Percentiles rank a stretch among this genome's conserved stretches.
These are phyloP conservation scores for Otus scops DNA, from an alignment of 2,797 vertebrate species.

Conservation along the genomic window DNA sequence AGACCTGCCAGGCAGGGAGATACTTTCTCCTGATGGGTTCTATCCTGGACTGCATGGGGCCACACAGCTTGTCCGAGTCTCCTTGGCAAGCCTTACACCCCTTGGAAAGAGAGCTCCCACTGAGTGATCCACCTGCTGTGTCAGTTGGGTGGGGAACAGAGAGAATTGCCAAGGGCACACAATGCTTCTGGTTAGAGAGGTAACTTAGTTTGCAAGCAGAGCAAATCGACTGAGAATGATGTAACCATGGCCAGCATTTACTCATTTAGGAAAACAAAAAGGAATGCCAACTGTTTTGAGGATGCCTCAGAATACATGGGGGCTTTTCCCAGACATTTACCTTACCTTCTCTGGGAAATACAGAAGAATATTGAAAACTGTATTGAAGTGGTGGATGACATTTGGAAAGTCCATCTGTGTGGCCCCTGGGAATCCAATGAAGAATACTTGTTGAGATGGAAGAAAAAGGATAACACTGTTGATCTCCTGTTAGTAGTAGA, in stretches of 20 bases:
- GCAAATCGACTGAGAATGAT: neutral
- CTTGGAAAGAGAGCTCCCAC: neutral
- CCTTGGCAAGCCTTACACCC: neutral
- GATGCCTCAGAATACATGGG: neutral
- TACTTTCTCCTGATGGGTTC: neutral
- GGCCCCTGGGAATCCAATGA: neutral
- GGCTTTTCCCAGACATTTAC: constrained; percentile 6
- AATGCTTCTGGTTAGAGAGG: neutral
- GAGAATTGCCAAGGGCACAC: neutral
- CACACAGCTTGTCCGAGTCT: rapidly evolving
- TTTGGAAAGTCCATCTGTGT: neutral
- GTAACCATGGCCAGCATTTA: neutral
- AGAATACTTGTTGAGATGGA: neutral
- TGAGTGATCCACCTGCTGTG: neutral
- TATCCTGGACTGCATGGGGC: neutral
- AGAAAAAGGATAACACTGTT: neutral
- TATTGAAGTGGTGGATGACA: neutral
- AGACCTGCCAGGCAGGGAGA: neutral
- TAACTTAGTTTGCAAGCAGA: neutral
- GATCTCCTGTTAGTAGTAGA: neutral
- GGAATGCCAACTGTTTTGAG: neutral
- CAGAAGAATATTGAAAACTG: neutral
- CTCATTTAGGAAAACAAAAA: neutral
- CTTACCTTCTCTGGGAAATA: neutral
- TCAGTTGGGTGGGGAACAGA: neutral